phyloP scores from a whole-genome alignment of 2,888 invertebrate species.

The Dilophus febrilis region DNA sequence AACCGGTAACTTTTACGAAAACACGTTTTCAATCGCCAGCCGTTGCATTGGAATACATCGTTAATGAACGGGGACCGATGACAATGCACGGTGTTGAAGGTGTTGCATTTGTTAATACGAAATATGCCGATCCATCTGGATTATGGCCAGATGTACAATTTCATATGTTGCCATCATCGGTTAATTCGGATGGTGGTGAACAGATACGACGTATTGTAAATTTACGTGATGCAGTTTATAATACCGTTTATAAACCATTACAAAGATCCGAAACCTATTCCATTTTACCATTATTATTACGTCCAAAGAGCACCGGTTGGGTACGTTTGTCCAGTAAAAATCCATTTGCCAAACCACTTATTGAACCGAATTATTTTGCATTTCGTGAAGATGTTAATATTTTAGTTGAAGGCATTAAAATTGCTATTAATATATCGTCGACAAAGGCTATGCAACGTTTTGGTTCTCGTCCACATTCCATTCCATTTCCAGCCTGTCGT shows the following conservation, averaged over 20 bases:
- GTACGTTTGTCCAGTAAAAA: constrained; percentile 65
- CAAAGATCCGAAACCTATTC: constrained; percentile 68
- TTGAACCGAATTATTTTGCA: constrained; percentile 85
- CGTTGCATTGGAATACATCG: constrained; percentile 64
- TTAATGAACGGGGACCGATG: constrained; percentile 68
- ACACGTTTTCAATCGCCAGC: constrained; percentile 58
- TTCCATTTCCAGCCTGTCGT: constrained; percentile 69
- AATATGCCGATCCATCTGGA: constrained; percentile 59
- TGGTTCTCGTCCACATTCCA: constrained; percentile 59
- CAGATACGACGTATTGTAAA: constrained; percentile 61
- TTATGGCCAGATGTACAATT: constrained; percentile 77
- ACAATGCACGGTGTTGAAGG: constrained; percentile 73
- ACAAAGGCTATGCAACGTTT: constrained; percentile 65
- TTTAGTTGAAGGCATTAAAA: constrained; percentile 67
- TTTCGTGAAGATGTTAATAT: constrained; percentile 64
- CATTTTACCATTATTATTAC: constrained; percentile 58
- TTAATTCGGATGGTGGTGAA: constrained; percentile 67
- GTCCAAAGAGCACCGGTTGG: constrained; percentile 78
- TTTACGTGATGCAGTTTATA: constrained; percentile 61
- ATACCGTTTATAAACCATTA: constrained; percentile 70
- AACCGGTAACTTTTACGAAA: constrained; percentile 61
- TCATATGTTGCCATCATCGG: constrained; percentile 70
- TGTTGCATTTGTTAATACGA: constrained; percentile 72
- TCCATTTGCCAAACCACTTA: constrained; percentile 65
- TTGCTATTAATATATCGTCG: constrained; percentile 63